These are phyloP conservation scores for Pangasius macronema DNA, from an alignment of 2,797 vertebrate genomes.

Conservation along the genomic window DNA sequence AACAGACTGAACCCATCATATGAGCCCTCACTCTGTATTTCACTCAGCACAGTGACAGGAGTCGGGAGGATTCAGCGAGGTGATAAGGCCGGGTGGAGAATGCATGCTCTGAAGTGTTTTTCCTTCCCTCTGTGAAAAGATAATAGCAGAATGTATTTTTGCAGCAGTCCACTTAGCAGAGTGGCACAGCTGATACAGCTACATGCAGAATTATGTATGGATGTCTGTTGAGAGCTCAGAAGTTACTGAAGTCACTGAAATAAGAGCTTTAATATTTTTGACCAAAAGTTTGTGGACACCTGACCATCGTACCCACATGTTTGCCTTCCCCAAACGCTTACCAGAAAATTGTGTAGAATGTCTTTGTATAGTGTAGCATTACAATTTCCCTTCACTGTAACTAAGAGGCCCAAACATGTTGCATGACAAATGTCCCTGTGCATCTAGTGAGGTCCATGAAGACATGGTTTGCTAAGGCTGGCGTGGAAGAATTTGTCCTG, in stretches of 20 bases:
- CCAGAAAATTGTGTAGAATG: background rate
- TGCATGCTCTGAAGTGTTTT: conserved; percentile 7
- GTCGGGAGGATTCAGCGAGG: conserved; percentile 1
- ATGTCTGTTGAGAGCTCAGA: background rate
- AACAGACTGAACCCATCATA: background rate
- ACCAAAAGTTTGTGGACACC: background rate
- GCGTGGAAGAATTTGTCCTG: background rate
- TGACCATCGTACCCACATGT: background rate
- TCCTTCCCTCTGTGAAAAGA: background rate
- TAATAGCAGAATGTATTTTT: background rate
- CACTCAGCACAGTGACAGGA: background rate
- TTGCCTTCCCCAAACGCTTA: background rate
- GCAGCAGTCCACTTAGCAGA: background rate
- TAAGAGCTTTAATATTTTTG: background rate
- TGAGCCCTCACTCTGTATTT: background rate
- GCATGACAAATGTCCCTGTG: background rate
- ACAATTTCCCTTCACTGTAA: background rate
- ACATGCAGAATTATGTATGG: background rate
- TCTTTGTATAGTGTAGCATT: background rate
- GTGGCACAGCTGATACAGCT: background rate
- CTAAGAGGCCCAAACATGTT: background rate
- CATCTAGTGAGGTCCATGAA: background rate
- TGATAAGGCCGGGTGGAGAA: background rate
- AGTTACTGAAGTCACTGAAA: background rate
- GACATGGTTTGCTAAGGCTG: background rate